Evolutionary conservation across 2,797 vertebrate genomes (phyloP).

Genomic region (Ataeniobius toweri): DNA sequence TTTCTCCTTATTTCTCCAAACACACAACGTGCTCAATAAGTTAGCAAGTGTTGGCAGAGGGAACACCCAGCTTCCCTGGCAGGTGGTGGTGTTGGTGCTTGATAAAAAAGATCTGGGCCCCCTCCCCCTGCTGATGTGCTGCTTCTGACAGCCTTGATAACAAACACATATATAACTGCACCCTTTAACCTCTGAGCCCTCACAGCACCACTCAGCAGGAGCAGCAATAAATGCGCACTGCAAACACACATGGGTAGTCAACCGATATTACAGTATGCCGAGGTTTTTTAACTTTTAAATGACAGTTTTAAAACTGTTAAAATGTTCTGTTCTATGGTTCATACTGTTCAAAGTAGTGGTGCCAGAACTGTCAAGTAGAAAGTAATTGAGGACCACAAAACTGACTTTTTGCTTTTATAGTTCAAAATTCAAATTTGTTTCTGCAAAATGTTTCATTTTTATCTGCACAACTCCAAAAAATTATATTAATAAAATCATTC

Average conservation of each 20-base stretch:
- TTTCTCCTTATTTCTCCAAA: background rate
- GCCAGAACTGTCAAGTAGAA: too few species aligned
- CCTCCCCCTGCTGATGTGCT: conserved; percentile 14
- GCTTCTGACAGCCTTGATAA: conserved; percentile 58
- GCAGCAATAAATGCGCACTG: background rate
- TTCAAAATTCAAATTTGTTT: too few species aligned
- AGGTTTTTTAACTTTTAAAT: background rate
- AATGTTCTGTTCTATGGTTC: background rate
- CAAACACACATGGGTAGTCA: background rate
- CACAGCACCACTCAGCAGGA: conserved; percentile 1
- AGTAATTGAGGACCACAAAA: too few species aligned
- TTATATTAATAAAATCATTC: too few species aligned
- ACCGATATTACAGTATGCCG: background rate
- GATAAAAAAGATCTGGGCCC: conserved; percentile 73
- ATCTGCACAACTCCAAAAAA: too few species aligned
- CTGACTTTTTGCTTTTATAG: too few species aligned
- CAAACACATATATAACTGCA: conserved; percentile 27
- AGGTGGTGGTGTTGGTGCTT: conserved; percentile 64
- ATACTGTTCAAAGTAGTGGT: too few species aligned
- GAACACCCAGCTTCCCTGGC: conserved; percentile 57
- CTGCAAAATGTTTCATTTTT: too few species aligned
- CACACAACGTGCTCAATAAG: conserved; percentile 13
- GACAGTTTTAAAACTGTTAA: background rate
- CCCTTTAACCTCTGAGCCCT: conserved; percentile 31
- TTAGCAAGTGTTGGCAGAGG: conserved; percentile 24